These are phyloP conservation scores for Hypanus sabinus DNA, from an alignment of 2,113 vertebrate species.

Conservation along the genomic window DNA sequence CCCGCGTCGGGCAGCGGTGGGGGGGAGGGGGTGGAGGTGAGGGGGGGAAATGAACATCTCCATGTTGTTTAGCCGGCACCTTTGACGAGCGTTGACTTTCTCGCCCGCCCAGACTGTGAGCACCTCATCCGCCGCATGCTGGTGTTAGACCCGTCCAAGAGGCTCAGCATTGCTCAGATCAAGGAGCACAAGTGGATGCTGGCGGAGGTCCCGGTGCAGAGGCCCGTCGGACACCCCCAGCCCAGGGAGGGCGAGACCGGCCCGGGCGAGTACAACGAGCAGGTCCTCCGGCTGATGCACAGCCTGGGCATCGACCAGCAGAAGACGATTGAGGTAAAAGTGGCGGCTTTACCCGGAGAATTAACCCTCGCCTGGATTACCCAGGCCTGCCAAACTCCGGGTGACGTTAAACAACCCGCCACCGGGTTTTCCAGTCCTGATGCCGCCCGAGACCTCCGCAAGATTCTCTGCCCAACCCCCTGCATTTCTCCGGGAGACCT, in stretches of 20 bases:
- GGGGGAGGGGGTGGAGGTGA: too few relatives aligned
- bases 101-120: conserved; percentile 73
- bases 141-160: conserved; percentile 88
- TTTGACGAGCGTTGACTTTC: conserved; percentile 24
- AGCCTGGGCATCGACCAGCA: conserved; percentile 96
- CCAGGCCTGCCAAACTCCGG: too few relatives aligned
- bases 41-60: too few relatives aligned
- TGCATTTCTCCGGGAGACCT: too few relatives aligned
- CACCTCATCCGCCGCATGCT: conserved; percentile 94
- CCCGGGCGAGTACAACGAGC: conserved; percentile 85
- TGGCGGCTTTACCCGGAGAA: neutral
- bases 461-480: too few relatives aligned
- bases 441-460: too few relatives aligned
- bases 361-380: too few relatives aligned
- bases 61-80: neutral
- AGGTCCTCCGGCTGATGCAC: conserved; percentile 92
- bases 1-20: too few relatives aligned
- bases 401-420: too few relatives aligned
- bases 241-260: conserved; percentile 64
- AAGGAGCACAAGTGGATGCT: conserved; percentile 98
- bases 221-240: conserved; percentile 75
- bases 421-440: too few relatives aligned
- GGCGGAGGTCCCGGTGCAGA: conserved; percentile 78
- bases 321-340: conserved; percentile 89
- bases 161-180: conserved; percentile 84